Conservation (phyloP, 53 echinoderm and acorn worm species). For the Arbacia lixula region DNA sequence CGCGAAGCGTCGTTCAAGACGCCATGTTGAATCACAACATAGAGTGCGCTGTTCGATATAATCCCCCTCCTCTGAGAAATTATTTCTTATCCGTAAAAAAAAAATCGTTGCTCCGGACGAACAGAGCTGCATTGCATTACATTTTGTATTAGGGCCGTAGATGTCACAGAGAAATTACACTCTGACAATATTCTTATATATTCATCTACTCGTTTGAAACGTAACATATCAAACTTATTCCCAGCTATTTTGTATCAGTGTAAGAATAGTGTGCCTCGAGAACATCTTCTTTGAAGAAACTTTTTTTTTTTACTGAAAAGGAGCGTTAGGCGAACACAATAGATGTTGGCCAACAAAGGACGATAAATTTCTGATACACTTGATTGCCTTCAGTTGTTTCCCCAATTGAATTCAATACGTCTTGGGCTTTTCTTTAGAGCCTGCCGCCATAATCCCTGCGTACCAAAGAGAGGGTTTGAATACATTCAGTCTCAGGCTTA, state of each 20-base stretch:
- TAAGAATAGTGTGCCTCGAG: slow-evolving; percentile 22
- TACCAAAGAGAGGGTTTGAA: too few species aligned
- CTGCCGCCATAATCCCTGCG: too few species aligned
- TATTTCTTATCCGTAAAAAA: too few species aligned
- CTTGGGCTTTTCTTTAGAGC: slow-evolving; percentile 19
- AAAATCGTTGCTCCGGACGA: too few species aligned
- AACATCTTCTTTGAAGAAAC: not conserved
- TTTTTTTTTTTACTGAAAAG: slow-evolving; percentile 16
- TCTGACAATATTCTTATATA: too few species aligned
- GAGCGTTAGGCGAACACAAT: slow-evolving; percentile 26
- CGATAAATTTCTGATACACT: slow-evolving; percentile 50
- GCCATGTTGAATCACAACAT: slow-evolving; percentile 43
- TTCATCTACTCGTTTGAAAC: too few species aligned
- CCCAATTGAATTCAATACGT: slow-evolving; percentile 15
- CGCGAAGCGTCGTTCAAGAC: slow-evolving; percentile 42
- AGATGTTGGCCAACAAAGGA: slow-evolving; percentile 52
- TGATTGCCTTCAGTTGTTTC: slow-evolving; percentile 42
- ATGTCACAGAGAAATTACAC: too few species aligned
- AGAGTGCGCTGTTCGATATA: slow-evolving; percentile 7
- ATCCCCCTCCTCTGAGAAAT: slow-evolving; percentile 3
- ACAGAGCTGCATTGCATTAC: too few species aligned
- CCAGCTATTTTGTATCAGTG: too few species aligned
- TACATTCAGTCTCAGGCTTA: too few species aligned
- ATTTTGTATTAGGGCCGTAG: too few species aligned
- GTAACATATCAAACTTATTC: too few species aligned